Evolutionary conservation across 1,140 invertebrate species (phyloP).

Genomic region (Conus ventricosus): DNA sequence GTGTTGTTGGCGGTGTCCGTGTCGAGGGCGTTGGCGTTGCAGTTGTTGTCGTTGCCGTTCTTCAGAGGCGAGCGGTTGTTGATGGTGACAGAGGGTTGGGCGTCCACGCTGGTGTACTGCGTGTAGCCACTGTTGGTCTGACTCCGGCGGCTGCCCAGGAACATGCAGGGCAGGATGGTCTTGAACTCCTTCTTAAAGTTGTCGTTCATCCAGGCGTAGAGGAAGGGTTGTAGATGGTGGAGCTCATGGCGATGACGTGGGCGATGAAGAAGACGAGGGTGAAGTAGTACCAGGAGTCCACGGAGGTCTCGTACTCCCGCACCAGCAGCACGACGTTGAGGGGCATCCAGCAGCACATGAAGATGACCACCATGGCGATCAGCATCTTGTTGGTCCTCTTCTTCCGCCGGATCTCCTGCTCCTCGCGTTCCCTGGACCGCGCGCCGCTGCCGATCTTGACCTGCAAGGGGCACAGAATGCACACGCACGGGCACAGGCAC

Average conservation of each 20-base stretch:
- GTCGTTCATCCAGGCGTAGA: constrained; percentile 99
- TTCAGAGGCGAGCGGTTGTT: constrained; percentile 66
- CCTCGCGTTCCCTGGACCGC: constrained; percentile 80
- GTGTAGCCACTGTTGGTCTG: constrained; percentile 62
- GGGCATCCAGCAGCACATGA: constrained; percentile 96
- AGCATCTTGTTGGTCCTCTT: constrained; percentile 91
- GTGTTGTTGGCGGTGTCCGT: constrained; percentile 51
- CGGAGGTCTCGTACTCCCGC: constrained; percentile 68
- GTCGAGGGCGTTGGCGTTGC: background rate
- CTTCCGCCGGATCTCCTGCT: constrained; percentile 80
- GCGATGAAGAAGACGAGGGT: constrained; percentile 89
- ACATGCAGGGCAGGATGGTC: constrained; percentile 69
- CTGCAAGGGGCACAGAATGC: constrained; percentile 27
- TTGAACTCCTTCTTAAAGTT: constrained; percentile 97
- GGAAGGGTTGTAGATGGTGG: constrained; percentile 95
- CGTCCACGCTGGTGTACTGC: constrained; percentile 70
- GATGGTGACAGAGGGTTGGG: constrained; percentile 59
- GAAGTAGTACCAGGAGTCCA: constrained; percentile 87
- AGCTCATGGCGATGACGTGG: constrained; percentile 96
- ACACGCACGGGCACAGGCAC: background rate
- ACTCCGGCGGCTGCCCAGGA: constrained; percentile 52
- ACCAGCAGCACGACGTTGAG: constrained; percentile 80
- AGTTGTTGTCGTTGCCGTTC: constrained; percentile 60
- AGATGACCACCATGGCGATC: constrained; percentile 94
- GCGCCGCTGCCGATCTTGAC: constrained; percentile 82